phyloP scores from a whole-genome alignment of 2,113 vertebrate species.

The Taurulus bubalis region DNA sequence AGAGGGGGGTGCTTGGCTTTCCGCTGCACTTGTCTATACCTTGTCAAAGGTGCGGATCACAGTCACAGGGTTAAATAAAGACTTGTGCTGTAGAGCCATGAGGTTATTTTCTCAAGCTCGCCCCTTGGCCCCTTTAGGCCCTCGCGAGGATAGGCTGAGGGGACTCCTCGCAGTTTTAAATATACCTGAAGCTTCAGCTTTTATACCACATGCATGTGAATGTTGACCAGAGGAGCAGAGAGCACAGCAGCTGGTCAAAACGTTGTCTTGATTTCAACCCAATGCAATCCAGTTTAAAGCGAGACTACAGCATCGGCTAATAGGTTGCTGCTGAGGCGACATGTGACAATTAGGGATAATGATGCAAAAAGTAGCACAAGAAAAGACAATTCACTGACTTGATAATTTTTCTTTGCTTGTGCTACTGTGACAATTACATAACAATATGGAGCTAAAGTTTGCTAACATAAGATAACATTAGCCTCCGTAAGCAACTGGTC shows the following conservation, averaged over 20 bases:
- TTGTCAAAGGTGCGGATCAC: conserved; percentile 22
- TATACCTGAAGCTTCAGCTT: conserved; percentile 48
- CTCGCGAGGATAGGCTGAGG: not conserved
- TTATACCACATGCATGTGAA: conserved; percentile 71
- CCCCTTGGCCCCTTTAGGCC: not conserved
- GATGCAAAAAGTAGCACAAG: not conserved
- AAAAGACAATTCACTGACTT: not conserved
- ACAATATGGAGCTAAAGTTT: not conserved
- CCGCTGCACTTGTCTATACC: conserved; percentile 10
- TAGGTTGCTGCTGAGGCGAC: not conserved
- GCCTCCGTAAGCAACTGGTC: not conserved
- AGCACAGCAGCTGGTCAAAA: not conserved
- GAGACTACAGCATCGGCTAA: not conserved
- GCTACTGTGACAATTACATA: not conserved
- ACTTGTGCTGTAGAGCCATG: conserved; percentile 19
- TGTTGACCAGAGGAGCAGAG: conserved; percentile 18
- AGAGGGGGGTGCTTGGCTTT: not conserved
- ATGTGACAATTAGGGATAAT: not conserved
- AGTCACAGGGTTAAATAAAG: conserved; percentile 48
- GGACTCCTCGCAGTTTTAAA: conserved; percentile 44
- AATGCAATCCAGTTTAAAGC: not conserved
- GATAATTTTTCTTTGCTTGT: not conserved
- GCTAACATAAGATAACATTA: not conserved
- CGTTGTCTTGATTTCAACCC: conserved; percentile 37
- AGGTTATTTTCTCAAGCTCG: conserved; percentile 45